Evolutionary conservation across 2,797 vertebrate species (phyloP).

Genomic region (Typhlichthys subterraneus): DNA sequence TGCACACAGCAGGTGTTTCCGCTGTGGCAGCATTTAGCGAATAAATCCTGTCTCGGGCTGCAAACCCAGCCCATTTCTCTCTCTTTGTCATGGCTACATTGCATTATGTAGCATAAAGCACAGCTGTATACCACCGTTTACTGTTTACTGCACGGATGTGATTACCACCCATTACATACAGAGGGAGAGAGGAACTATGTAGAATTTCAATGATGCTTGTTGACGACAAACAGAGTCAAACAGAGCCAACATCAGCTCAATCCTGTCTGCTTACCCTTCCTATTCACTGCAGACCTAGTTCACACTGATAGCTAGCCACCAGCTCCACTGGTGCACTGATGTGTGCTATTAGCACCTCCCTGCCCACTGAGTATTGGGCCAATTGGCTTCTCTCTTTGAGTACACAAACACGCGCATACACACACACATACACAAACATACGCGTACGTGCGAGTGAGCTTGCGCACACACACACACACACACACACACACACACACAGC

Average conservation of each 20-base stretch:
- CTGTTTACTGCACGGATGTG: background rate
- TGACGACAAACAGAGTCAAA: constrained; percentile 5
- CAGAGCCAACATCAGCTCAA: constrained; percentile 2
- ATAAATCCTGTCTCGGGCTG: constrained; percentile 13
- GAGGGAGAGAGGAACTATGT: constrained; percentile 9
- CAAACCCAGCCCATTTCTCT: background rate
- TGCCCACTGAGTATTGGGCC: constrained; percentile 26
- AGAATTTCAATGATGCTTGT: constrained; percentile 24
- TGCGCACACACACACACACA: constrained; percentile 7
- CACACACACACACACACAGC: constrained; percentile 4
- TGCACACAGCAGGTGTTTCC: background rate
- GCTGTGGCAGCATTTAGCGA: constrained; percentile 5
- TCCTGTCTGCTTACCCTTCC: constrained; percentile 22
- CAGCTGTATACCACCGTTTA: background rate
- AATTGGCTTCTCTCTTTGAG: constrained; percentile 11
- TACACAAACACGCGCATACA: constrained; percentile 21
- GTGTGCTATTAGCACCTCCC: constrained; percentile 40
- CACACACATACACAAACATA: constrained; percentile 11
- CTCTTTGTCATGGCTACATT: background rate
- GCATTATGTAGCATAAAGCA: background rate
- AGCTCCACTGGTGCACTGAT: constrained; percentile 15
- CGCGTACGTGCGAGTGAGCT: background rate
- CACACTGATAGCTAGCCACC: constrained; percentile 34
- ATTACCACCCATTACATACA: constrained; percentile 12
- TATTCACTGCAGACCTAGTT: constrained; percentile 16